Base-by-base conservation (phyloP, 2,113 vertebrate genomes). In the Aplodontia rufa region DNA sequence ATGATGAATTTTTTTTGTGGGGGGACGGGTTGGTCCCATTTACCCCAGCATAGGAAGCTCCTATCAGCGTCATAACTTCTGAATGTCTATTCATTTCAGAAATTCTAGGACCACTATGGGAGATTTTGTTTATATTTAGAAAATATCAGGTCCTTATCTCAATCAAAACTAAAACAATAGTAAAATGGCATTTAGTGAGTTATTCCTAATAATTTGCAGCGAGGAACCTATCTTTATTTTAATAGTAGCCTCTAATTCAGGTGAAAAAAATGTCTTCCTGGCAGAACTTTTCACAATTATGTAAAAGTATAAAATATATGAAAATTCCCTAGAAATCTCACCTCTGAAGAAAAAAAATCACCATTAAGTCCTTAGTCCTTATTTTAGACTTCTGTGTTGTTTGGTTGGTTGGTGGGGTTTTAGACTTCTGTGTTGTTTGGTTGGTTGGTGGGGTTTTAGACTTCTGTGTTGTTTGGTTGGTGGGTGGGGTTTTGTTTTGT, bases 41-140 rank as follows among this genome's bases (percentile, higher is more conserved):
- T 40, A 66, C 28, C 19, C 19, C 14, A 47, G 32, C 26, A 28
- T 22, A 47, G 49, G 10, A 35, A 1, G 35, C 37, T 76, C 16
- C 3, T 55, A 79, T 64, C 5, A 11, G 32, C 60, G 13, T 55
- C 32, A 3, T 78, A 32, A 37, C 32, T 88, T 90, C 42, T 79
- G 5, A 58, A 30, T 64, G 19, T 68, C 69, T 58, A 22, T 30
- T 85, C 42, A 16, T 58, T 60, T 42, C 22, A 35, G 66, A 72
- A 84, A 64, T 55, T 80, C 64, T 42, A 55, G 42, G 35, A 32
- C 37, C 75, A 14, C n/a, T 5, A 3, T 62, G 58, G 91, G 68
- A 95, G n/a, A 58, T 88, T 78, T 74, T 62, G 74, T 75, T 87
- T 91, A 51, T 47, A 13, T 88, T 91, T 88, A 80, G 53, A 86